Percentiles rank a stretch among this genome's conserved stretches.
Evolutionary conservation across 1,140 invertebrate genomes (phyloP).

Genomic region (Diorhabda carinulata): DNA sequence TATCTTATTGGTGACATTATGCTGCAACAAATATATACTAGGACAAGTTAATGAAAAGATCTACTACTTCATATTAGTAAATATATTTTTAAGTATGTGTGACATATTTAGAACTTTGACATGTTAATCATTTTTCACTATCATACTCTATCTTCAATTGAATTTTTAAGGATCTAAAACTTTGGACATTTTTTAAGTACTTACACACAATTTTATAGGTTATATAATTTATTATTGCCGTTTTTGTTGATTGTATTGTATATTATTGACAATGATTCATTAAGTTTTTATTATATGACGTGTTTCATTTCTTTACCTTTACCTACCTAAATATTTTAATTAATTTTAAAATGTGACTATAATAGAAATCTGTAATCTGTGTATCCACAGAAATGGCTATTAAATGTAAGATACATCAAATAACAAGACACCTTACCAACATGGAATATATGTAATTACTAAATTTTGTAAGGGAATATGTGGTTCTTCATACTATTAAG

Average conservation of each 20-base stretch:
- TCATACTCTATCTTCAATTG: not conserved
- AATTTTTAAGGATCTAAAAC: not conserved
- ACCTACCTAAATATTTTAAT: not conserved
- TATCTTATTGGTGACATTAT: no score
- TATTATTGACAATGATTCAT: conserved; percentile 21
- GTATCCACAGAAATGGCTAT: no score
- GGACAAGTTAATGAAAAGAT: no score
- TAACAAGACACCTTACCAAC: no score
- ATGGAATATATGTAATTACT: no score
- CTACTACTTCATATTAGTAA: no score
- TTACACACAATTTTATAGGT: conserved; percentile 5
- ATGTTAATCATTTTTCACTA: not conserved
- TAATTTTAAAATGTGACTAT: no score
- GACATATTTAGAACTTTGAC: not conserved
- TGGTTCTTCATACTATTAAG: no score
- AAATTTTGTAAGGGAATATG: no score
- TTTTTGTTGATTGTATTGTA: conserved; percentile 16
- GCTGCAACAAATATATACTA: no score
- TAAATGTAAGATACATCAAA: no score
- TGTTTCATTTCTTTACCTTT: conserved; percentile 6
- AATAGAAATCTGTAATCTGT: no score
- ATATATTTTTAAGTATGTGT: not conserved
- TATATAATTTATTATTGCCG: conserved; percentile 14
- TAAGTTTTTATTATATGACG: conserved; percentile 19
- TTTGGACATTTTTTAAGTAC: not conserved